Evolutionary conservation across 2,888 invertebrate genomes (phyloP).

Genomic region (Odontothrips loti): DNA sequence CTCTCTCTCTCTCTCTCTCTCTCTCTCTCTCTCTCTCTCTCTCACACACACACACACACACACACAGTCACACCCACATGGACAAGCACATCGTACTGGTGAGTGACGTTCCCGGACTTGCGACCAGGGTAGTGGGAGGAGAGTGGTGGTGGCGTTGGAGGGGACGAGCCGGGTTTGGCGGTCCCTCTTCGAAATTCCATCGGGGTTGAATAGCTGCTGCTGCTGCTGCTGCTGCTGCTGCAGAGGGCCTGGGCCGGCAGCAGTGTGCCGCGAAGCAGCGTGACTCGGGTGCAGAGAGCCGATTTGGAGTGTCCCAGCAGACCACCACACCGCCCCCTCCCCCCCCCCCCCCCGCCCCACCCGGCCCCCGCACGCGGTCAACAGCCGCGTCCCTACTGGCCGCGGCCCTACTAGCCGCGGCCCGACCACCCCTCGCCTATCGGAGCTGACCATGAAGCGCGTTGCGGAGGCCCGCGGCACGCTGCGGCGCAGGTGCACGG

Average conservation of each 20-base stretch:
- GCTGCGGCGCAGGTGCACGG: background rate
- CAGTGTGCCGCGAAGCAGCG: background rate
- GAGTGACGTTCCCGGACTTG: background rate
- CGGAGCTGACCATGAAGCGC: background rate
- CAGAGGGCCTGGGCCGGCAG: background rate
- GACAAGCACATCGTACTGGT: no score
- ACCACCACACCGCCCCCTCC: background rate
- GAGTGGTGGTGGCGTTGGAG: background rate
- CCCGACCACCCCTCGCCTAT: no score
- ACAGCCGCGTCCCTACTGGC: background rate
- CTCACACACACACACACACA: no score
- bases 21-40: no score
- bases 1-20: no score
- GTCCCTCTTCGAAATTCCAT: conserved; percentile 6
- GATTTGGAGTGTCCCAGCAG: background rate
- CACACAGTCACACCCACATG: no score
- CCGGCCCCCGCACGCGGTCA: background rate
- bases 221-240: background rate
- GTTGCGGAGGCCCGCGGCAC: background rate
- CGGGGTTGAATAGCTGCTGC: background rate
- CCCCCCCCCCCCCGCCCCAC: background rate
- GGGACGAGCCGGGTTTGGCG: background rate
- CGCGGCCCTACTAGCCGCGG: background rate
- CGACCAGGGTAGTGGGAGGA: background rate
- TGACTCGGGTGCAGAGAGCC: background rate